These are phyloP conservation scores for Nothura maculosa DNA, from an alignment of 2,797 vertebrate species.

Conservation along the genomic window DNA sequence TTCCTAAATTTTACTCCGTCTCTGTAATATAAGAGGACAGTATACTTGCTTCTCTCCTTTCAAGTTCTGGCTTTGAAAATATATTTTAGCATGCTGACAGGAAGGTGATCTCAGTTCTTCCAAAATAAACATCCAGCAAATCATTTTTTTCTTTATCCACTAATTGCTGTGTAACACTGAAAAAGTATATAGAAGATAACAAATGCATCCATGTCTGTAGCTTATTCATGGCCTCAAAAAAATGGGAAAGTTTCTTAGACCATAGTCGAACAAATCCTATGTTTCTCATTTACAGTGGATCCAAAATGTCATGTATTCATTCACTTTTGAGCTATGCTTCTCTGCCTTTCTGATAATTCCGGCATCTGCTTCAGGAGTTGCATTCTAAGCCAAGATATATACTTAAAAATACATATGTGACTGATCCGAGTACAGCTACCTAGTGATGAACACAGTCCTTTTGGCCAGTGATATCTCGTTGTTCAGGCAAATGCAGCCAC, in stretches of 20 bases:
- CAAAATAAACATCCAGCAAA: slow-evolving; percentile 23
- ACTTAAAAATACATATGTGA: background rate
- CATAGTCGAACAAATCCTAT: background rate
- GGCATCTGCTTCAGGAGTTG: background rate
- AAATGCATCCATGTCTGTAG: background rate
- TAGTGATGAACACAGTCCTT: background rate
- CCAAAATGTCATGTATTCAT: background rate
- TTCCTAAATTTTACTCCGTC: background rate
- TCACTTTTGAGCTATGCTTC: background rate
- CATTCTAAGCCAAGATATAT: background rate
- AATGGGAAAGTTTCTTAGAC: background rate
- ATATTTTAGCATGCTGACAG: slow-evolving; percentile 11
- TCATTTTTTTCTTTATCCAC: slow-evolving; percentile 13
- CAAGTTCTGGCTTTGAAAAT: background rate
- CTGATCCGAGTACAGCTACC: background rate
- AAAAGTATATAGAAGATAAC: background rate
- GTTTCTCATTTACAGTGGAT: background rate
- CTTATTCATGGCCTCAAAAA: background rate
- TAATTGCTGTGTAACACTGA: background rate
- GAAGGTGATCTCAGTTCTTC: slow-evolving; percentile 1
- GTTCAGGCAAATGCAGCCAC: background rate
- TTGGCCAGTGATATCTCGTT: background rate
- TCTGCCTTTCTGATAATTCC: background rate
- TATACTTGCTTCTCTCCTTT: background rate
- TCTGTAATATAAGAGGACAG: background rate